These are phyloP conservation scores for Agonopterix arenella DNA, from an alignment of 2,888 invertebrate genomes.

Conservation along the genomic window DNA sequence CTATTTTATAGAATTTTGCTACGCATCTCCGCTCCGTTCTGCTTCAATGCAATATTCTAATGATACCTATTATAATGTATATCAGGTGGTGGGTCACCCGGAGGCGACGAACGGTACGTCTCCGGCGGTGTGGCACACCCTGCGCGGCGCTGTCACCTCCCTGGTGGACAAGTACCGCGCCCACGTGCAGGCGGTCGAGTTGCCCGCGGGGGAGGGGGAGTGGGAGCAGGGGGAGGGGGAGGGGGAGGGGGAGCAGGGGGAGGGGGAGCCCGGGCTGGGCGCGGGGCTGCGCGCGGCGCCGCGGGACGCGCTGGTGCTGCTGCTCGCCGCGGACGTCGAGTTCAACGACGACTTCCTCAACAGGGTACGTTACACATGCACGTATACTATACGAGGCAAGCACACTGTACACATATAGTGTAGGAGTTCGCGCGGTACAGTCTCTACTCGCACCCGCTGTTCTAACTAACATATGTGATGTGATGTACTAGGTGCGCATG, in stretches of 20 bases:
- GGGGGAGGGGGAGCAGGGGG: slow-evolving; percentile 12
- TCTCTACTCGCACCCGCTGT: too few relatives aligned
- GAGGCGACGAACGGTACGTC: not conserved
- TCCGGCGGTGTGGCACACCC: not conserved
- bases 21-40: too few relatives aligned
- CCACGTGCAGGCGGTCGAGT: slow-evolving; percentile 11
- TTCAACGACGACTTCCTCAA: slow-evolving; percentile 92
- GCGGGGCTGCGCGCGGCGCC: slow-evolving; percentile 80
- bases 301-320: slow-evolving; percentile 83
- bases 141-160: not conserved
- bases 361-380: slow-evolving; percentile 70
- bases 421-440: too few relatives aligned
- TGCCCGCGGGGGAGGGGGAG: slow-evolving; percentile 10
- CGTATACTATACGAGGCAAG: too few relatives aligned
- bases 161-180: not conserved
- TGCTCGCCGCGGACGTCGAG: slow-evolving; percentile 81
- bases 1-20: too few relatives aligned
- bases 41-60: too few relatives aligned
- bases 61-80: not conserved
- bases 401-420: too few relatives aligned
- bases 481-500: slow-evolving; percentile 85
- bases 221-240: slow-evolving; percentile 14
- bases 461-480: too few relatives aligned
- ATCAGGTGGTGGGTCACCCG: not conserved
- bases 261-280: slow-evolving; percentile 25